Conservation (phyloP, 2,113 vertebrate species). For the Barbus barbus region DNA sequence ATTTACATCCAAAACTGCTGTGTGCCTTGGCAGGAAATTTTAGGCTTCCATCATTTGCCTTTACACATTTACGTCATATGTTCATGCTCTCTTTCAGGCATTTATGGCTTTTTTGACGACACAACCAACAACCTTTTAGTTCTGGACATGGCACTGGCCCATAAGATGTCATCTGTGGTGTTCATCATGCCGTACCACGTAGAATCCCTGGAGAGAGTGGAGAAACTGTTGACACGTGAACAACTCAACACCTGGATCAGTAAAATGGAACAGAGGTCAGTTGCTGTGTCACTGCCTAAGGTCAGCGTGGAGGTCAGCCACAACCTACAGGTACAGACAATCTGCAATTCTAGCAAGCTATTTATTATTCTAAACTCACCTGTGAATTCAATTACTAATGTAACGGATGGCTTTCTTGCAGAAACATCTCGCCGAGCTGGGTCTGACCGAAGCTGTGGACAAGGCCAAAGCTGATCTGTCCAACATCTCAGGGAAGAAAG, state of each 20-base stretch:
- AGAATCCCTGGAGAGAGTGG: conserved; percentile 86
- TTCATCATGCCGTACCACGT: conserved; percentile 88
- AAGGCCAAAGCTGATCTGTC: conserved; percentile 94
- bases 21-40: neutral
- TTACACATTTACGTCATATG: neutral
- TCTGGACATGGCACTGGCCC: conserved; percentile 91
- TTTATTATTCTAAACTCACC: no score
- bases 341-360: neutral
- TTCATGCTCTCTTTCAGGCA: conserved; percentile 69
- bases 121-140: conserved; percentile 80
- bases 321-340: conserved; percentile 78
- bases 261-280: conserved; percentile 83
- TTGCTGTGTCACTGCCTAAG: conserved; percentile 95
- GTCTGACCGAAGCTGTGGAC: conserved; percentile 89
- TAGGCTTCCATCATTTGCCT: neutral
- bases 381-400: neutral
- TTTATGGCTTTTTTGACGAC: conserved; percentile 86
- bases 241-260: conserved; percentile 87
- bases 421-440: conserved; percentile 89
- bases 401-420: conserved; percentile 59
- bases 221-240: conserved; percentile 88
- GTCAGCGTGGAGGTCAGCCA: conserved; percentile 90
- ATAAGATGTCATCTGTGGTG: conserved; percentile 89
- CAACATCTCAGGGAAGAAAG: conserved; percentile 94
- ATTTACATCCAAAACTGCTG: neutral